Evolutionary conservation across 2,113 vertebrate genomes (phyloP), one percentile per base, ranked within the genome.

Genomic region (Urocynchramus pylzowi): DNA sequence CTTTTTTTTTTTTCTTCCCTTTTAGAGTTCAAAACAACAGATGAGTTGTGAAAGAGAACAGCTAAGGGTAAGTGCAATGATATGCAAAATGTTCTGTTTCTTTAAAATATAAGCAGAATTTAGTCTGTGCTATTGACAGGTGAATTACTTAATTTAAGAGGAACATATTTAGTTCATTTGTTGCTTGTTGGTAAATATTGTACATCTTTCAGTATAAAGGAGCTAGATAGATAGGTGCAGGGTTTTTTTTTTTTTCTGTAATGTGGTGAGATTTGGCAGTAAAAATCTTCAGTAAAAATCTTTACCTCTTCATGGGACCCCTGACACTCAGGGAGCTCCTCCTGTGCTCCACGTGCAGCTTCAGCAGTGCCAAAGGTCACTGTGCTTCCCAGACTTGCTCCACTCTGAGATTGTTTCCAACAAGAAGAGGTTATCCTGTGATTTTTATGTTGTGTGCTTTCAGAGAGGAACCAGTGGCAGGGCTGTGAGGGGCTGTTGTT

Each of bases 21-120:
- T 92, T 39, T 92, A 99, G 98, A 97, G 98, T 98, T 97, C 98
- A 95, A 98, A 98, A 93, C 98, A 98, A 96, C 98, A 98, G 98
- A 99, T 99, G 98, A 99, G 97, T 98, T 98, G 98, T 98, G 98
- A 98, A 97, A 97, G 97, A 95, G 98, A 98, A 85, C 98, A 98
- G 76, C 98, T 98, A 97, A 98, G 98, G 98, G 99, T 99, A 98
- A 98, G 98, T 98, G 84, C 61, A 75, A 27, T 52, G 35, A 73
- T 82, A 54, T 42, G 11, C 65, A 90, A 87, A 67, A 79, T 31
- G 10, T 84, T 95, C 42, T 39, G 30, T 96, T 65, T 91, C 26
- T 8, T 83, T 94, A 59, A 94, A 74, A 42, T 9, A 61, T 81
- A 91, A 90, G 71, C 86, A 95, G 68, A 96, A 65, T 89, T 21